Base-by-base conservation (phyloP, 2,113 vertebrate genomes). In the Centropus unirufus region DNA sequence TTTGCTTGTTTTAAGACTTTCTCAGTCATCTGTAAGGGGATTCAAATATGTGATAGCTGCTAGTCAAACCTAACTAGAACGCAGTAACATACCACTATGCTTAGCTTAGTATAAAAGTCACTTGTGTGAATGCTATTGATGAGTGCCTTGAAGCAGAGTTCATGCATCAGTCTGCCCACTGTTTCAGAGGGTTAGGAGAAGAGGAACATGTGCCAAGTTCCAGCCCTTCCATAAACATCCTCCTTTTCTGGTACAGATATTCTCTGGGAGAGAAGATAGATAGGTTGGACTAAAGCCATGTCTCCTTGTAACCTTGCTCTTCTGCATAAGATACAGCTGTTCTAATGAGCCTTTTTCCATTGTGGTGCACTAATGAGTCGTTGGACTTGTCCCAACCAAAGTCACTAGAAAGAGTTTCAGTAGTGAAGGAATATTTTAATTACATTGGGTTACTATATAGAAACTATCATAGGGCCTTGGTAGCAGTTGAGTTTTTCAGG, bases 361-460 rank as follows among this genome's bases (percentile, higher is more conserved):
- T 72, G 59, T 12, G 17, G 40, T 85, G 39, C 10, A 1, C 5
- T 62, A 9, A n/a, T 57, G 17, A n/a, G 23, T 49, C 44, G 44
- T 0, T 0, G 52, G 44, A 57, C 30, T 72, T 79, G 44, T 68
- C n/a, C 13, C 49, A 87, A 1, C 12, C 44, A 29, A 84, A 79
- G 61, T n/a, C 5, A 5, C 66, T 57, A 52, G 61, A 87, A 91
- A 39, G 64, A 76, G 54, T 27, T 87, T 49, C 30, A 34, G 34
- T 51, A 27, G 42, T 21, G 34, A 84, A 68, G 57, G 46, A 27
- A 52, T 68, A 26, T 61, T 49, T 51, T 13, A 14, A 13, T 66
- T 75, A 32, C 30, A 39, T 19, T 39, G 24, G n/a, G 20, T 59
- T 85, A 23, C 63, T 7, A 6, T 23, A 44, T 3, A 68, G 40